Percentiles rank a stretch among this genome's conserved stretches.
phyloP scores from a whole-genome alignment of 2,113 vertebrate species.

The Leiothrix lutea region DNA sequence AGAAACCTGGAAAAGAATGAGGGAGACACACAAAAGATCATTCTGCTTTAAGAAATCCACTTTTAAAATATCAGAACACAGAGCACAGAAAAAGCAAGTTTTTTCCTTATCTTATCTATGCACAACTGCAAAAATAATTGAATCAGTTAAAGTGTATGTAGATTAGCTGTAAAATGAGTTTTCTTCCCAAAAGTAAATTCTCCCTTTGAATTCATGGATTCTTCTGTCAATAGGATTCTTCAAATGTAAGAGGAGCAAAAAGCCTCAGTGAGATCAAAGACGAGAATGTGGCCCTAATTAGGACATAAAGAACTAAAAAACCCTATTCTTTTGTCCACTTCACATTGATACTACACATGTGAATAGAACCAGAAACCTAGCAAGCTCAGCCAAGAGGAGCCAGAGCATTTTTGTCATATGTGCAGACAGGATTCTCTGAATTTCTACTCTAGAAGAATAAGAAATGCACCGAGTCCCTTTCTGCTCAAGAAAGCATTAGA shows the following conservation, averaged over 20 bases:
- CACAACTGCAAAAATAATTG: slow-evolving; percentile 3
- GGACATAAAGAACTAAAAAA: slow-evolving; percentile 61
- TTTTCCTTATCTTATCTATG: background rate
- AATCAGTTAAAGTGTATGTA: background rate
- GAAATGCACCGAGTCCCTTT: background rate
- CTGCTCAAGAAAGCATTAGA: background rate
- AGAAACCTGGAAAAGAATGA: slow-evolving; percentile 83
- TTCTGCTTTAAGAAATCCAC: background rate
- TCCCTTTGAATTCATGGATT: slow-evolving; percentile 43
- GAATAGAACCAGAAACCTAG: slow-evolving; percentile 36
- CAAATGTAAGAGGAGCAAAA: slow-evolving; percentile 59
- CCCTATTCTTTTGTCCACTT: slow-evolving; percentile 39
- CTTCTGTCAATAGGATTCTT: slow-evolving; percentile 56
- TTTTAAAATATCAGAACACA: background rate
- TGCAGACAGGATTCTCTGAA: background rate
- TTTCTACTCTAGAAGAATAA: background rate
- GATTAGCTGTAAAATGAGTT: slow-evolving; percentile 1
- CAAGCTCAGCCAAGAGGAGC: slow-evolving; percentile 11
- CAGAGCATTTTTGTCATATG: background rate
- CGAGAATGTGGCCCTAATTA: slow-evolving; percentile 61
- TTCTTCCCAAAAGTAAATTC: slow-evolving; percentile 45
- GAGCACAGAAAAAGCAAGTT: background rate
- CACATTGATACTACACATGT: slow-evolving; percentile 48
- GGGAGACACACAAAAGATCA: slow-evolving; percentile 10
- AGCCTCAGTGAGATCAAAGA: slow-evolving; percentile 60